These are phyloP conservation scores for Pollachius pollachius DNA, from an alignment of 2,113 vertebrate genomes.

Conservation along the genomic window DNA sequence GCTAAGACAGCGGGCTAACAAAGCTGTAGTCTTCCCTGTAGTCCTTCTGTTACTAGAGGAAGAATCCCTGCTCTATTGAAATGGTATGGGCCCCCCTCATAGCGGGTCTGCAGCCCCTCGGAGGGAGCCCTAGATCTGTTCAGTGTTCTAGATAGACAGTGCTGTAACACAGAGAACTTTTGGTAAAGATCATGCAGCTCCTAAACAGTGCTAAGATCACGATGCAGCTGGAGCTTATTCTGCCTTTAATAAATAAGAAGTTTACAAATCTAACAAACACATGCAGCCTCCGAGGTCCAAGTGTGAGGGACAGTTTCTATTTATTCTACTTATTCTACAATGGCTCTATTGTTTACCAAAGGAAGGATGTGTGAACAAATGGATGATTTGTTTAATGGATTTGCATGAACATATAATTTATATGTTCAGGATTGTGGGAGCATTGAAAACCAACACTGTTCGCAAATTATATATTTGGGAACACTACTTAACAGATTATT, in stretches of 20 bases:
- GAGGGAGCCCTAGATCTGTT: constrained; percentile 41
- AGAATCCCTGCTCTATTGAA: constrained; percentile 44
- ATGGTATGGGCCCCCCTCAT: constrained; percentile 29
- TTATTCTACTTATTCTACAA: constrained; percentile 15
- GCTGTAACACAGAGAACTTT: constrained; percentile 37
- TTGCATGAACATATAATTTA: too few relatives aligned
- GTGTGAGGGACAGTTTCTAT: constrained; percentile 17
- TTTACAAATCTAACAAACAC: constrained; percentile 35
- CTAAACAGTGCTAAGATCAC: constrained; percentile 57
- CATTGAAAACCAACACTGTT: too few relatives aligned
- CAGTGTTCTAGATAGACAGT: constrained; percentile 37
- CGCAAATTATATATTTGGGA: too few relatives aligned
- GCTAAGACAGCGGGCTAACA: constrained; percentile 25
- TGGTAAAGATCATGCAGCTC: constrained; percentile 35
- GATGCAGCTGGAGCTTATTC: constrained; percentile 61
- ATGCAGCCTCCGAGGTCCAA: constrained; percentile 17
- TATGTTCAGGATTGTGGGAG: too few relatives aligned
- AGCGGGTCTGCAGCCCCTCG: constrained; percentile 45
- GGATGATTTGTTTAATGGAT: too few relatives aligned
- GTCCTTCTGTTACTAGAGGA: constrained; percentile 39
- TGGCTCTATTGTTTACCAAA: constrained; percentile 19
- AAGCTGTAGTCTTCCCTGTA: constrained; percentile 47
- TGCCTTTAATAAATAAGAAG: constrained; percentile 49
- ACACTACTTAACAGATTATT: too few relatives aligned
- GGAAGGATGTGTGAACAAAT: too few relatives aligned